Base-by-base conservation (phyloP, 53 echinoderm and acorn worm species). In the Echinometra lucunter region DNA sequence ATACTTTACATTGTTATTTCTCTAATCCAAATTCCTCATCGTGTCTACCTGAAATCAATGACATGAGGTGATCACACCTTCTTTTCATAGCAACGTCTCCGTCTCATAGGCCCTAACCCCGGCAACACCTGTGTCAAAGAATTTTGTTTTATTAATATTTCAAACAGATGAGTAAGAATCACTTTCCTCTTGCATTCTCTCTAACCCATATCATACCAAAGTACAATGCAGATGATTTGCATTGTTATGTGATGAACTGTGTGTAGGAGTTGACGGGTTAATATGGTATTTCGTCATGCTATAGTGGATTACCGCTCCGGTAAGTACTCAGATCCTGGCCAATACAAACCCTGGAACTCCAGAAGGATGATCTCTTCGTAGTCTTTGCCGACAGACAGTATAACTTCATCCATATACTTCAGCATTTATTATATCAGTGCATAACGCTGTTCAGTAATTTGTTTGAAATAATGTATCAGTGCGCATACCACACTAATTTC, bases 121-220 rank as follows among this genome's bases (percentile, higher is more conserved):
- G 32, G 69, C 69, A 69, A 69, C 30, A 69, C 69, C 69, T 63
- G 63, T 18, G 23, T 63, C 63, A 44, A 3, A 83, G 2, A 83
- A n/a, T n/a, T 83, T 44, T 83, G 83, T 83, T 83, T 83, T 83
- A 83, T 44, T 47, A 83, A 83, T 44, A 25, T 83, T 17, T 44
- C 44, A 16, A 45, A 83, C n/a, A 83, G 69, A 69, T 69, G 69
- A 69, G 69, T 69, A 69, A 69, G 32, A 10, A 10, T 69, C 69
- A 69, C 34, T 69, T 69, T 69, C 69, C 69, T 69, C 19, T 69
- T 34, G 1, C 15, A 32, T 32, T 10, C 69, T 69, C 69, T 69
- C 32, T 69, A 69, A 69, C 69, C 15, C 69, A 11, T 34, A 69
- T 12, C 34, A 69, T 12, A 30, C 34, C 32, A 69, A 4, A 0